phyloP scores from a whole-genome alignment of 2,797 vertebrate species.

The Oryzias sinensis region DNA sequence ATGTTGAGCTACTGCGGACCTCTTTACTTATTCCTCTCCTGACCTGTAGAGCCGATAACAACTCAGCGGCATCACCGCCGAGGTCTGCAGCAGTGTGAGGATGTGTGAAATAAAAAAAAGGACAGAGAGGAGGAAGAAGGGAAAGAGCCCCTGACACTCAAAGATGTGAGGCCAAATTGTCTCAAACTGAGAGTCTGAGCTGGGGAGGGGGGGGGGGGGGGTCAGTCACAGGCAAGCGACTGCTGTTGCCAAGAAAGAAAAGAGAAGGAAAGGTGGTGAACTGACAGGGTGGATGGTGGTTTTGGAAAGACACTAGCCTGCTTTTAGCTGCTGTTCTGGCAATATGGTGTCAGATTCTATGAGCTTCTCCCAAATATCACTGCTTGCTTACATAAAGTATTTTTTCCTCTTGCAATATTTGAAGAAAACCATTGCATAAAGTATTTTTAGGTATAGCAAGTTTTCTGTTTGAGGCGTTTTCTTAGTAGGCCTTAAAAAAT shows the following conservation, averaged over 20 bases:
- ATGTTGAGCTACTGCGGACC: not conserved
- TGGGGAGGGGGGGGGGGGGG: conserved; percentile 23
- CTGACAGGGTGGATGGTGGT: conserved; percentile 31
- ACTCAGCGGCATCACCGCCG: conserved; percentile 17
- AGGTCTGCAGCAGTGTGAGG: conserved; percentile 47
- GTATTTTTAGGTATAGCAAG: too few species aligned
- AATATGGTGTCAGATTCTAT: conserved; percentile 25
- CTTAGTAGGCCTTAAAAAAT: too few species aligned
- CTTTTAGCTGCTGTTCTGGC: conserved; percentile 47
- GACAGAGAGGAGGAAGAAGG: conserved; percentile 5
- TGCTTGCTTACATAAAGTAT: not conserved
- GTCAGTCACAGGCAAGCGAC: conserved; percentile 29
- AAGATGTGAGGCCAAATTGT: conserved; percentile 50
- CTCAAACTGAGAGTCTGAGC: conserved; percentile 39
- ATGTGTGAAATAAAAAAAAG: conserved; percentile 11
- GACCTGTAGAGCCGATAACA: conserved; percentile 37
- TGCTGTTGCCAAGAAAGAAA: conserved; percentile 63
- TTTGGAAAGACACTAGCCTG: conserved; percentile 28
- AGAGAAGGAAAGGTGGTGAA: conserved; percentile 43
- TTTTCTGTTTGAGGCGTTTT: too few species aligned
- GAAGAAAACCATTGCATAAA: too few species aligned
- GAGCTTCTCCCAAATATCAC: not conserved
- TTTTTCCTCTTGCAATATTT: not conserved
- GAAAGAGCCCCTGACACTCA: conserved; percentile 46
- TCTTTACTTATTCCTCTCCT: conserved; percentile 14